phyloP scores from a whole-genome alignment of 2,888 invertebrate species.

The Syritta pipiens region DNA sequence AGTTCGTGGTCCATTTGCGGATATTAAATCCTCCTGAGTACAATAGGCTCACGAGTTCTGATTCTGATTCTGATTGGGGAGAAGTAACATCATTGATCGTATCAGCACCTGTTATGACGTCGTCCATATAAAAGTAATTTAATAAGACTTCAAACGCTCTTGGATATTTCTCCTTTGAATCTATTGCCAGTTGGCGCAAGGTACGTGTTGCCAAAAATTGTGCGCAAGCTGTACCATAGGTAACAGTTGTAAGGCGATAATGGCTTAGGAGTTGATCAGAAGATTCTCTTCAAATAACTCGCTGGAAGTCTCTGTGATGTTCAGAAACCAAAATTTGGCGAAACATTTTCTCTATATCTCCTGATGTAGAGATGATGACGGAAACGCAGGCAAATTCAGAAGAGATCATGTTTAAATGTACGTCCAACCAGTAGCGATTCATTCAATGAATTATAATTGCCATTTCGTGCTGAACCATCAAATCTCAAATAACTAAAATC shows the following conservation, averaged over 20 bases:
- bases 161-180: constrained; percentile 28
- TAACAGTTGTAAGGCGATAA: constrained; percentile 39
- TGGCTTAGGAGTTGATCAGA: constrained; percentile 12
- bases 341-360: constrained; percentile 55
- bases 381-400: constrained; percentile 12
- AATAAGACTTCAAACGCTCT: too few relatives aligned
- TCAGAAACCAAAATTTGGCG: constrained; percentile 38
- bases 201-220: constrained; percentile 35
- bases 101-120: constrained; percentile 21
- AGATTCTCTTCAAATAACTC: constrained; percentile 44
- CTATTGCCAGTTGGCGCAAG: constrained; percentile 54
- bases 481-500: too few relatives aligned
- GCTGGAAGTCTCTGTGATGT: constrained; percentile 32
- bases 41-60: not conserved
- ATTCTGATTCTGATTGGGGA: not conserved
- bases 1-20: not conserved
- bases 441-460: too few relatives aligned
- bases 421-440: too few relatives aligned
- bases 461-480: too few relatives aligned
- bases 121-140: constrained; percentile 4
- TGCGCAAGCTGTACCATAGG: constrained; percentile 47
- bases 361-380: constrained; percentile 40
- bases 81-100: not conserved
- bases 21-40: not conserved
- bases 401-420: too few relatives aligned